Percentiles rank a stretch among this genome's conserved stretches.
phyloP scores from a whole-genome alignment of 1,140 invertebrate species.

The Macrobrachium nipponense region DNA sequence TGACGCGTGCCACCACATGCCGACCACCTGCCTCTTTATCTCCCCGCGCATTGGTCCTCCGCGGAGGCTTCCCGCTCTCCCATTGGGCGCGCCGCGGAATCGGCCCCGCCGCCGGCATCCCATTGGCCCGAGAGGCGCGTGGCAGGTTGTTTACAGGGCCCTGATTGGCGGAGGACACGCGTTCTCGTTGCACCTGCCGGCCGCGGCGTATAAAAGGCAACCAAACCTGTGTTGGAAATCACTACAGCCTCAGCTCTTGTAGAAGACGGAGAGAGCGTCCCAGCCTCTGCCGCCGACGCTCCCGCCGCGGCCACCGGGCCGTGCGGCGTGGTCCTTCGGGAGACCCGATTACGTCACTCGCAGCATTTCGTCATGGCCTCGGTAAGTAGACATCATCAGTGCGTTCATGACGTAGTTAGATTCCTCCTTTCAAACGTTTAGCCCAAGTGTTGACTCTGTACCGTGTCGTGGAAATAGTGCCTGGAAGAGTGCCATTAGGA shows the following conservation, averaged over 20 bases:
- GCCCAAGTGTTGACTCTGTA: no score
- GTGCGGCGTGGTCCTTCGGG: background rate
- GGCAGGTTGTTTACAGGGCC: slow-evolving; percentile 55
- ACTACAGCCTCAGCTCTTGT: slow-evolving; percentile 50
- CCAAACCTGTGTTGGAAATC: slow-evolving; percentile 33
- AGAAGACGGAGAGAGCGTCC: slow-evolving; percentile 9
- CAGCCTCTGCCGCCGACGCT: background rate
- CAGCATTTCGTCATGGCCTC: slow-evolving; percentile 10
- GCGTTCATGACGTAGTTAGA: background rate
- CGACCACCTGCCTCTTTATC: slow-evolving; percentile 50
- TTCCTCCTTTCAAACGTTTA: background rate
- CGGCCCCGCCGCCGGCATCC: slow-evolving; percentile 28
- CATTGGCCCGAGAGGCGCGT: slow-evolving; percentile 45
- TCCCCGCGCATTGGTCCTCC: slow-evolving; percentile 26
- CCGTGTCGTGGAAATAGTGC: no score
- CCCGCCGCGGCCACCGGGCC: background rate
- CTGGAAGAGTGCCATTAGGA: no score
- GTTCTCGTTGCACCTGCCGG: slow-evolving; percentile 53
- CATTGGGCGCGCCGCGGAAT: slow-evolving; percentile 33
- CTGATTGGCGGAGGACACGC: slow-evolving; percentile 51
- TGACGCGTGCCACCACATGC: slow-evolving; percentile 60
- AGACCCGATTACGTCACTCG: background rate
- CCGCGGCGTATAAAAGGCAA: slow-evolving; percentile 37
- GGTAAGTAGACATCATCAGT: slow-evolving; percentile 45
- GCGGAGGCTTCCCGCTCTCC: slow-evolving; percentile 16